phyloP scores from a whole-genome alignment of 2,113 vertebrate genomes.

The Ictalurus punctatus region DNA sequence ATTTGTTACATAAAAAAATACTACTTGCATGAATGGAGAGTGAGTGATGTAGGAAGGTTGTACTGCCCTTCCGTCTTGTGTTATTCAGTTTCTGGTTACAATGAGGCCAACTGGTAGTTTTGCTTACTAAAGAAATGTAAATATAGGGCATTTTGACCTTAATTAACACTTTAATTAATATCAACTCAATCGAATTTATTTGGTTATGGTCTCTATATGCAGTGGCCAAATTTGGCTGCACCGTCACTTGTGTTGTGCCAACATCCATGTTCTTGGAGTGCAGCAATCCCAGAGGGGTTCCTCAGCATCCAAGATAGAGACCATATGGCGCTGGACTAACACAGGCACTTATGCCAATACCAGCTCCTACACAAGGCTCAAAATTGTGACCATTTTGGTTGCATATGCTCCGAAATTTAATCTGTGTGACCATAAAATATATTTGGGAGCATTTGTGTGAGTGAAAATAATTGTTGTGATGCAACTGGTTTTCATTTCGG shows the following conservation, averaged over 20 bases:
- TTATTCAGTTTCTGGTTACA: not conserved
- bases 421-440: too few species aligned
- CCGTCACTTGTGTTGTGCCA: slow-evolving; percentile 19
- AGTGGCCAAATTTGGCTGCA: slow-evolving; percentile 9
- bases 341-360: slow-evolving; percentile 16
- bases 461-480: too few species aligned
- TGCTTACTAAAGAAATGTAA: not conserved
- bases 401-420: too few species aligned
- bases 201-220: not conserved
- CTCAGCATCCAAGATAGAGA: slow-evolving; percentile 24
- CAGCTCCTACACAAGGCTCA: not conserved
- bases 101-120: not conserved
- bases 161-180: not conserved
- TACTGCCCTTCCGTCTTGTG: not conserved
- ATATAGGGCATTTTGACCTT: not conserved
- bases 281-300: slow-evolving; percentile 27
- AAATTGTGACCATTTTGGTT: too few species aligned
- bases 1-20: slow-evolving; percentile 16
- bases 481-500: too few species aligned
- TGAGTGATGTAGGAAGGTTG: not conserved
- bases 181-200: not conserved
- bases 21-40: slow-evolving; percentile 1
- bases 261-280: slow-evolving; percentile 26
- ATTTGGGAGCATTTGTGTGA: too few species aligned
- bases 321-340: slow-evolving; percentile 44